phyloP scores from a whole-genome alignment of 2,797 vertebrate species.

The Eulemur coronatus region DNA sequence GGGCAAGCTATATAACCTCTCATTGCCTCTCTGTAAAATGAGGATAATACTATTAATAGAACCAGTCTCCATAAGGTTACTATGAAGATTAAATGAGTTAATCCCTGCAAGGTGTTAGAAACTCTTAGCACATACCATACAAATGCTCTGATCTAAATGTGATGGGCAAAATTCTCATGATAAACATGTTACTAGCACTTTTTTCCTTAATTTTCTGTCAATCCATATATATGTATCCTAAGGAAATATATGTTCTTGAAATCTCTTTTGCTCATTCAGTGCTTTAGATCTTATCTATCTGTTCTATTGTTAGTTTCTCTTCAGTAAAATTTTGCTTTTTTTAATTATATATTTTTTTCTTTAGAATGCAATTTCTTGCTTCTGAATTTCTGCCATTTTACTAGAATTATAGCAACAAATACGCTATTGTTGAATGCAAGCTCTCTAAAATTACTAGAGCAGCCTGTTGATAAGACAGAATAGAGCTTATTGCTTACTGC shows the following conservation, averaged over 20 bases:
- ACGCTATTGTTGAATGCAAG: neutral
- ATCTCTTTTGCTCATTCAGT: neutral
- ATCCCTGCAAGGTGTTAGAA: neutral
- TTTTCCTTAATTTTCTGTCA: neutral
- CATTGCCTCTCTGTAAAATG: neutral
- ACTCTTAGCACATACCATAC: neutral
- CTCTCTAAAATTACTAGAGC: neutral
- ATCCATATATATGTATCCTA: neutral
- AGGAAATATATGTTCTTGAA: neutral
- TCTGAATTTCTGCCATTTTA: neutral
- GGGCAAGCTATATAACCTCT: neutral
- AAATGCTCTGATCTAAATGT: neutral
- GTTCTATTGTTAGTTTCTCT: neutral
- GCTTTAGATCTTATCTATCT: neutral
- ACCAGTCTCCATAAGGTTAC: fast-evolving
- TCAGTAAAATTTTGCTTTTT: neutral
- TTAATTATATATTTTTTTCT: neutral
- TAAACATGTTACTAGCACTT: neutral
- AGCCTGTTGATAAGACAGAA: neutral
- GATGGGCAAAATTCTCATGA: neutral
- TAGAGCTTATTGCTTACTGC: neutral
- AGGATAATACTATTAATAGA: neutral
- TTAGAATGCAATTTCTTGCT: neutral
- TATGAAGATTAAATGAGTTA: neutral
- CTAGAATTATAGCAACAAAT: neutral